Evolutionary conservation across 2,113 vertebrate species (phyloP), one percentile per base, ranked within the genome.

Genomic region (Jaculus jaculus): DNA sequence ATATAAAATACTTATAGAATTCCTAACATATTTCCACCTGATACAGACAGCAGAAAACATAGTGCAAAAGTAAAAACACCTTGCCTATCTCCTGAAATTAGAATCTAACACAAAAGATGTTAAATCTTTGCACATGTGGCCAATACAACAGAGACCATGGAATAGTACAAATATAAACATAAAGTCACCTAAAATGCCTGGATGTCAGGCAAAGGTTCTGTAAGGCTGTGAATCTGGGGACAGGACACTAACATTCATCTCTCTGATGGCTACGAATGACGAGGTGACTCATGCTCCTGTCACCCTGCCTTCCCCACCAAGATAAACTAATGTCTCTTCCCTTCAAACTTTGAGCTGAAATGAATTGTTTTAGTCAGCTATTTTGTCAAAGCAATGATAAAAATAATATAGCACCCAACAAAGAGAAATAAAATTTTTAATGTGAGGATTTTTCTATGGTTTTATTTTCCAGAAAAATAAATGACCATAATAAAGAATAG

Each of bases 401-500:
- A 63, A 39, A 6, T 65, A 83, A 68, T n/a, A 32, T 26, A 51
- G 66, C 84, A 42, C 60, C 6, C 34, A 74, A 75, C 21, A 78
- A 84, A 82, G 20, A 88, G n/a, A 93, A 79, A 69, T 61, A 74
- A 66, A 7, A 66, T 78, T 83, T 58, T 77, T 77, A 68, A 68
- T 5, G 17, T 21, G 6, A 4, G 21, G 42, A 88, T 94, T 78
- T 87, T 60, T 84, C 23, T 30, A 75, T 39, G 58, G 34, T 71
- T 95, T 66, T 74, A 71, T 83, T 80, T 90, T 84, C 60, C 69
- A 93, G 58, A 84, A 82, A 73, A 92, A 79, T 61, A 65, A 68
- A 68, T 47, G 47, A 68, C 32, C 47, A 68, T 61, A 61, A 61
- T 42, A 34, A 60, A 42, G 26, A 47, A n/a, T n/a, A 68, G 21